Conservation (phyloP, 2,797 vertebrate species). For the Cyclura pinguis region DNA sequence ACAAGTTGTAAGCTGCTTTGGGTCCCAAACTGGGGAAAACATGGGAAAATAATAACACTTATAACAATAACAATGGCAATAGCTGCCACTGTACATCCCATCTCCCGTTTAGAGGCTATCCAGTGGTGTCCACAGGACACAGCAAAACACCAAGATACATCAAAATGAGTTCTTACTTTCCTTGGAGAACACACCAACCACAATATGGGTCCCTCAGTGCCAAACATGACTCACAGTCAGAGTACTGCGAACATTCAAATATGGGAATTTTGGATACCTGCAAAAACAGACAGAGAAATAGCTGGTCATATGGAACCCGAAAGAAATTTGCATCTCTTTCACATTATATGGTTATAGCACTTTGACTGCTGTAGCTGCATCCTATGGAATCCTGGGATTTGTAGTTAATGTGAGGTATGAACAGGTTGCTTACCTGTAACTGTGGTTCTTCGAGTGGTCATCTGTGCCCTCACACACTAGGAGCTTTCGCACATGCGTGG, state of each 20-base stretch:
- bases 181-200: conserved; percentile 96
- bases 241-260: conserved; percentile 89
- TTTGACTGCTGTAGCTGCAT: too few species aligned
- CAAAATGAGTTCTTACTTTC: conserved; percentile 83
- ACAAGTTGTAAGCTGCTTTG: too few species aligned
- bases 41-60: too few species aligned
- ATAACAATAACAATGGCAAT: too few species aligned
- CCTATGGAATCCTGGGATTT: too few species aligned
- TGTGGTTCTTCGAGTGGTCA: too few species aligned
- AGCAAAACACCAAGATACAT: background rate
- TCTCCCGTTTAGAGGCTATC: background rate
- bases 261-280: conserved; percentile 94
- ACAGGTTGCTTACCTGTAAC: too few species aligned
- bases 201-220: conserved; percentile 93
- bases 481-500: too few species aligned
- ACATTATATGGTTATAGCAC: background rate
- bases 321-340: background rate
- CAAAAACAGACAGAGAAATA: conserved; percentile 42
- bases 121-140: conserved; percentile 16
- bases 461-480: too few species aligned
- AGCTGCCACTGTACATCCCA: background rate
- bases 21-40: too few species aligned
- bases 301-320: background rate
- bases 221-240: conserved; percentile 91
- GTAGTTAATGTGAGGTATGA: too few species aligned